Evolutionary conservation across 1,140 invertebrate genomes (phyloP), one percentile per base, ranked within the genome.

Genomic region (Drosophila bocqueti): DNA sequence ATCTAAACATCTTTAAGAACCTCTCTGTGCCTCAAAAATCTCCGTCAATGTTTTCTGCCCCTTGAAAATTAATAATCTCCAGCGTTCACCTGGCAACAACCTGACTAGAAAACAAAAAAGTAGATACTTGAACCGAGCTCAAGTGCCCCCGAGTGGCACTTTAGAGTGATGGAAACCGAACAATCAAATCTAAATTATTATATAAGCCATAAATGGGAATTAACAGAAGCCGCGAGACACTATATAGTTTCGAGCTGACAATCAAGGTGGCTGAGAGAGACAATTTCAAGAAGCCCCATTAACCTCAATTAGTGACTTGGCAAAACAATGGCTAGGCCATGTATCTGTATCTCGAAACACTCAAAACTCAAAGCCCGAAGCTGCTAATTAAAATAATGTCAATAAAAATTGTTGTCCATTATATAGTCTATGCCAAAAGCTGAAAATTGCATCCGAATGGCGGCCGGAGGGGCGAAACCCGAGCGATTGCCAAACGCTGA

Each of bases 341-440:
- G 54, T 55, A 55, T 55, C 34, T 55, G 52, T 57, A 57, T 57
- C 54, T 57, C 52, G 13, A 76, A 47, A 29, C 16, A 29, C 47
- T 21, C 52, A n/a, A 45, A 36, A 59, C n/a, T 21, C 9, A 6
- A 65, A 47, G 40, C 47, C 18, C 11, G 43, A 60, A 79, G 84
- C 79, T 90, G 85, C 85, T 85, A 90, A 90, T 90, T 90, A 90
- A 90, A 90, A 90, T 90, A 90, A 90, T 90, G 85, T 91, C 85
- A 90, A 90, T 90, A 90, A 90, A 57, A 90, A 90, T 90, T 90
- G 85, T 90, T 89, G 85, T 90, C 86, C 85, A 90, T 90, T 90
- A 90, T 90, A 79, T 65, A 40, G 52, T 55, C 31, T 55, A 38
- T 55, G 52, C 81, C 79, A 72, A 73, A 71, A 73, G 68, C 75